Evolutionary conservation across 2,113 vertebrate species (phyloP).

Genomic region (Pristiophorus japonicus): DNA sequence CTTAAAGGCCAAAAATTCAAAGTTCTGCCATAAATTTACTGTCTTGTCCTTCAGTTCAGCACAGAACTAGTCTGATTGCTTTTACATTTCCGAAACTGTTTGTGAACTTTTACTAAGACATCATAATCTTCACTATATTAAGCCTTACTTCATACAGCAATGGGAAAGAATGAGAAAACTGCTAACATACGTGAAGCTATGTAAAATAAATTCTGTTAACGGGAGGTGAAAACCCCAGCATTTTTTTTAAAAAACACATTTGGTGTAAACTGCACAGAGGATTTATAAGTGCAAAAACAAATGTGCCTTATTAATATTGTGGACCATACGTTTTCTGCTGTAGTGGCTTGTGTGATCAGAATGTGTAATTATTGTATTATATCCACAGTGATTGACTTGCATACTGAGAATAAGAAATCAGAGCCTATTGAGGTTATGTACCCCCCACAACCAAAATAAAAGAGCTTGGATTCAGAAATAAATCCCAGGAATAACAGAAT

Average conservation of each 20-base stretch:
- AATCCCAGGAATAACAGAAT: background rate
- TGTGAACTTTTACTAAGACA: background rate
- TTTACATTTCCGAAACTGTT: background rate
- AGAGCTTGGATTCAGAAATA: background rate
- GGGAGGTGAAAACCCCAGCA: background rate
- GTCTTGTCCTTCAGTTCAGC: background rate
- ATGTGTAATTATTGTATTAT: background rate
- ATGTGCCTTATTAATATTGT: background rate
- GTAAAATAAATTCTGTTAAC: background rate
- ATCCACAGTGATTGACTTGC: background rate
- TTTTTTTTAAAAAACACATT: background rate
- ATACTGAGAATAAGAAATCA: background rate
- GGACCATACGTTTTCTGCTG: background rate
- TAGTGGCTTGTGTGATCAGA: background rate
- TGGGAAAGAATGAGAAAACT: background rate
- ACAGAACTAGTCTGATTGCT: background rate
- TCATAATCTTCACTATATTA: background rate
- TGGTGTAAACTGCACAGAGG: background rate
- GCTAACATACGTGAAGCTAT: no score
- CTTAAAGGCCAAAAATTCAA: background rate
- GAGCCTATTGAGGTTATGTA: background rate
- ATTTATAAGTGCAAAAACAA: background rate
- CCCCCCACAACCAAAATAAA: background rate
- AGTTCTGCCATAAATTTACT: background rate
- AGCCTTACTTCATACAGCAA: background rate